Conservation (phyloP, 2,888 invertebrate species). For the Aphodius granarius region DNA sequence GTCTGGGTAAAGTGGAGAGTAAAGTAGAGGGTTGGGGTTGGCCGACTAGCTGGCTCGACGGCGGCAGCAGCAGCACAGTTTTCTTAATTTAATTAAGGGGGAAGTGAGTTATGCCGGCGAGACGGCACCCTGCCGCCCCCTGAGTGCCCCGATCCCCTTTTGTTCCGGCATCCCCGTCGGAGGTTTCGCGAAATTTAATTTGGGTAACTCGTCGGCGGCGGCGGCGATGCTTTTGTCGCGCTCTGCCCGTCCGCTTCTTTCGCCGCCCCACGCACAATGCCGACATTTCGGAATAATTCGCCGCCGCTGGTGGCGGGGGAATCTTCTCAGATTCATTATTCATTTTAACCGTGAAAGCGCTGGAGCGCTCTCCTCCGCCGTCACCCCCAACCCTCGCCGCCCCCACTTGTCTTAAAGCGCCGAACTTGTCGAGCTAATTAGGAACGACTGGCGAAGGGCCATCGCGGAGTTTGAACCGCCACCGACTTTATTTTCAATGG, state of each 20-base stretch:
- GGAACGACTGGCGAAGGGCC: background rate
- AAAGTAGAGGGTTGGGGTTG: constrained; percentile 3
- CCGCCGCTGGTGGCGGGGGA: constrained; percentile 14
- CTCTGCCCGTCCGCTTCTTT: background rate
- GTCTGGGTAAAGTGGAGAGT: background rate
- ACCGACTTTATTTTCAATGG: constrained; percentile 11
- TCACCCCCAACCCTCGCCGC: no score
- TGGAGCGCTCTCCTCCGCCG: background rate
- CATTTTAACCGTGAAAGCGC: constrained; percentile 22
- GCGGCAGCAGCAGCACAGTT: constrained; percentile 33
- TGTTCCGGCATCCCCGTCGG: constrained; percentile 22
- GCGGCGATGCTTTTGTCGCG: constrained; percentile 12
- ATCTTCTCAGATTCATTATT: constrained; percentile 25
- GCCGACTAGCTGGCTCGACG: constrained; percentile 22
- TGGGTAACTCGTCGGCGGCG: constrained; percentile 44
- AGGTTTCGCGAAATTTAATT: constrained; percentile 50
- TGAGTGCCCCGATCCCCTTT: constrained; percentile 3
- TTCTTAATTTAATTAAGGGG: constrained; percentile 44
- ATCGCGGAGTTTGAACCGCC: background rate
- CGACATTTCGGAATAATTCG: constrained; percentile 17
- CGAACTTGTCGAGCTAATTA: constrained; percentile 12
- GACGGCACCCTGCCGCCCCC: constrained; percentile 11
- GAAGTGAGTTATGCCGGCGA: constrained; percentile 39
- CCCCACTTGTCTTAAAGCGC: constrained; percentile 10
- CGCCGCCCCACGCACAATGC: background rate